Conservation (phyloP, 1,140 invertebrate genomes). For the Diprion similis region DNA sequence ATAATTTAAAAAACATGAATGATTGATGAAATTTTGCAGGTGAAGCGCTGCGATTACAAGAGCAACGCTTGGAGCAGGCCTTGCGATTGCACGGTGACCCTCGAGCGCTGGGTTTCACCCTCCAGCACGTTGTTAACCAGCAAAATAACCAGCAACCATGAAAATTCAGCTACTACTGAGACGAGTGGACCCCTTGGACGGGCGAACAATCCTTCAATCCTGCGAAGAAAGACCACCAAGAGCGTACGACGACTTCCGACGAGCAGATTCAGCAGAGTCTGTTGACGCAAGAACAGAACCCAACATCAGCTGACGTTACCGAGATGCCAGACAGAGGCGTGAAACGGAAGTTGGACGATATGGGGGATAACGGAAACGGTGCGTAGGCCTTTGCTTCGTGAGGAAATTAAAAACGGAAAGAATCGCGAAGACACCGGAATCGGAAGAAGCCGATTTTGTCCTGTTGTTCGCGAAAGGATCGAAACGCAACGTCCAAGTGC, state of each 20-base stretch:
- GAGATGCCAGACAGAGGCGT: constrained; percentile 43
- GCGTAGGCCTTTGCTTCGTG: constrained; percentile 16
- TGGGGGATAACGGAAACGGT: constrained; percentile 43
- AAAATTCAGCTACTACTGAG: constrained; percentile 71
- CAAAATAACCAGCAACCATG: constrained; percentile 67
- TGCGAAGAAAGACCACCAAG: neutral
- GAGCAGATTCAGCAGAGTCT: constrained; percentile 31
- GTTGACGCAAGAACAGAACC: neutral
- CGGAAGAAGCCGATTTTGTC: constrained; percentile 1
- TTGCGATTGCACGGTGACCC: constrained; percentile 77
- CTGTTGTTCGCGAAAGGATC: neutral
- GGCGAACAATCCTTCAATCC: constrained; percentile 22
- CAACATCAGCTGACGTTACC: constrained; percentile 37
- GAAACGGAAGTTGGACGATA: constrained; percentile 57
- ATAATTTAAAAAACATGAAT: too few species aligned
- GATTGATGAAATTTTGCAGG: constrained; percentile 32
- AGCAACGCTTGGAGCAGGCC: constrained; percentile 82
- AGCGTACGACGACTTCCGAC: constrained; percentile 29
- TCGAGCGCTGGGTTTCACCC: constrained; percentile 69
- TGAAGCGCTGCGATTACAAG: constrained; percentile 79
- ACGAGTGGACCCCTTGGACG: constrained; percentile 62
- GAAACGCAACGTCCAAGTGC: constrained; percentile 48
- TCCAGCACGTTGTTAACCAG: constrained; percentile 67
- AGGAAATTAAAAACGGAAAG: neutral
- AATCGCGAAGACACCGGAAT: neutral